Evolutionary conservation across 1,140 invertebrate genomes (phyloP).

Genomic region (Pygmarrhopalites habei): DNA sequence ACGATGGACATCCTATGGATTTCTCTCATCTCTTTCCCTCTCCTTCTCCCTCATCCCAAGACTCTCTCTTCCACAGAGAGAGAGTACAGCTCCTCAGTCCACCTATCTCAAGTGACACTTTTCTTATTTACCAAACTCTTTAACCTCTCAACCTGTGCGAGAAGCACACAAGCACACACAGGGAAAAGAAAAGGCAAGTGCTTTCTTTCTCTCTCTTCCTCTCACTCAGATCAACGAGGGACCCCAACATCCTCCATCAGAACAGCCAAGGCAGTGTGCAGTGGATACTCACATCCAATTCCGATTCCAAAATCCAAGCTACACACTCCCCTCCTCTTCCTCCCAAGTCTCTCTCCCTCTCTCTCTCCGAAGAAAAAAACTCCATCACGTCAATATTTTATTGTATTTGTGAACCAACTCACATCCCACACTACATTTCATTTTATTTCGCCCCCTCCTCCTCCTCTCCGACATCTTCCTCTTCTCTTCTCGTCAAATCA

Average conservation of each 20-base stretch:
- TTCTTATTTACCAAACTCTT: constrained; percentile 31
- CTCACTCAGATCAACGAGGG: not conserved
- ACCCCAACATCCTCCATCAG: too few species aligned
- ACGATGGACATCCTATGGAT: constrained; percentile 13
- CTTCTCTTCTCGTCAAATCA: not conserved
- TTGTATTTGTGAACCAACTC: constrained; percentile 13
- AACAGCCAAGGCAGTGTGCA: too few species aligned
- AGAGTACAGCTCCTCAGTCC: constrained; percentile 1
- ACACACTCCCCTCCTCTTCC: too few species aligned
- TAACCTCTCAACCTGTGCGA: constrained; percentile 22
- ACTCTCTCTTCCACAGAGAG: not conserved
- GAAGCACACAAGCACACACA: not conserved
- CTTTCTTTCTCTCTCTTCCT: not conserved
- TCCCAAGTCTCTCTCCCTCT: too few species aligned
- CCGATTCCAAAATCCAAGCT: too few species aligned
- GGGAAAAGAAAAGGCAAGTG: not conserved
- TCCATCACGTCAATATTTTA: constrained; percentile 13
- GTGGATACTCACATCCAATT: too few species aligned
- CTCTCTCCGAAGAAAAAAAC: too few species aligned
- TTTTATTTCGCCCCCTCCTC: constrained; percentile 5
- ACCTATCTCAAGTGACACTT: constrained; percentile 28
- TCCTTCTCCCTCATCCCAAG: not conserved
- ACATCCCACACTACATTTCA: constrained; percentile 7
- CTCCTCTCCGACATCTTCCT: not conserved
- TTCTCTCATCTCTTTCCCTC: not conserved